Evolutionary conservation across 2,888 invertebrate genomes (phyloP), one percentile per base, ranked within the genome.

Genomic region (Cosmia pyralina): DNA sequence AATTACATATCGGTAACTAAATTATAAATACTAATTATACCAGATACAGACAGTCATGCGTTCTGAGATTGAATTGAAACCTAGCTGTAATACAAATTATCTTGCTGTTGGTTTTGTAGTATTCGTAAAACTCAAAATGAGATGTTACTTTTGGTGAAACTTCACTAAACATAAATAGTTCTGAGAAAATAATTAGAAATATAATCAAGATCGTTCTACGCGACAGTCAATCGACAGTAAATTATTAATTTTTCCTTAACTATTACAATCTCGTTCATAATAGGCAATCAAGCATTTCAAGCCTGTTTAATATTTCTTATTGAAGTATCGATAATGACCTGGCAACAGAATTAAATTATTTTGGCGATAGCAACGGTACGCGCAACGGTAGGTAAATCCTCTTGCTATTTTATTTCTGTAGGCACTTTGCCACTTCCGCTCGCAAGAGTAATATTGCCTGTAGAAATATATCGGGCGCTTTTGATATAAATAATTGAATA

Each of bases 161-260:
- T 28, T 55, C 55, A 22, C 22, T 22, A 22, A 38, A 38, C 22
- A 46, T 19, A 38, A 55, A 41, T n/a, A 52, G 4, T 19, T 60
- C 22, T 55, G 5, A 8, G 15, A 50, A 69, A 69, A 55, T 60
- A 44, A 69, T 75, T 75, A 69, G 2, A 59, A 55, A 50, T 38
- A 15, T 60, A 60, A 59, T 55, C 44, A 60, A 63, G 13, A 70
- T 53, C 52, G 15, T 71, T 64, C 19, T n/a, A 38, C 34, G 64
- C 48, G 52, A 65, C 68, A 38, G 22, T 22, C 60, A 79, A 79
- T 78, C 69, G 59, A 53, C 48, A 57, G n/a, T 19, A 46, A 62
- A 79, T 79, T 67, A 67, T 70, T n/a, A n/a, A n/a, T n/a, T 69
- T 80, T 41, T 57, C 60, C 53, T 50, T 60, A 65, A 79, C 74